Evolutionary conservation across 2,113 vertebrate species (phyloP).

Genomic region (Urocolius indicus): DNA sequence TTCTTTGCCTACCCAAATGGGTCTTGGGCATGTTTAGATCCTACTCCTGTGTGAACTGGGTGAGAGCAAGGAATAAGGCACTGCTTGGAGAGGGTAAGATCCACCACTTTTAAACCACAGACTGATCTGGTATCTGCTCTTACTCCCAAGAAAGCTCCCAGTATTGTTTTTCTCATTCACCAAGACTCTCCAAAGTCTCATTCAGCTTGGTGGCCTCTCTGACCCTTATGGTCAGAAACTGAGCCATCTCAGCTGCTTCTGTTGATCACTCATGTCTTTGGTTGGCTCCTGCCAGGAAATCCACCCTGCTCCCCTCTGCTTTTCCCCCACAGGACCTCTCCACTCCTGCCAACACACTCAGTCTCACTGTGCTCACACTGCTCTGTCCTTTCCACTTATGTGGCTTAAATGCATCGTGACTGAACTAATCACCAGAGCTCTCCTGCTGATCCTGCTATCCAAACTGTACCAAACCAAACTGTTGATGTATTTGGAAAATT

Average conservation of each 20-base stretch:
- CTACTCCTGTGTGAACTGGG: fast-evolving
- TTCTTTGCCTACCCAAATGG: neutral
- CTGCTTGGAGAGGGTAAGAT: fast-evolving
- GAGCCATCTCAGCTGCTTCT: neutral
- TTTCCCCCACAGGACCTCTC: neutral
- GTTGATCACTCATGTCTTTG: neutral
- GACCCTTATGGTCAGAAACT: neutral
- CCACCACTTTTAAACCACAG: neutral
- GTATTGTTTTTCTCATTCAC: neutral
- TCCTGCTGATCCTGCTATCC: neutral
- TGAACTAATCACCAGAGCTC: neutral
- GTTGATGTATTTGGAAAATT: neutral
- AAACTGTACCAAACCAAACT: neutral
- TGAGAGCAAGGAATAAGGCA: neutral
- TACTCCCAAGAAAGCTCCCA: neutral
- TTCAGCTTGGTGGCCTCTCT: neutral
- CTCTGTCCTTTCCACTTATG: neutral
- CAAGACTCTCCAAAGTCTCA: neutral
- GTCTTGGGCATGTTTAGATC: neutral
- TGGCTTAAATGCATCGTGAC: neutral
- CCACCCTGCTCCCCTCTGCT: neutral
- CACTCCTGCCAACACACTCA: fast-evolving
- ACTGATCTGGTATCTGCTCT: neutral
- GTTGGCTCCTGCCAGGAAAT: neutral
- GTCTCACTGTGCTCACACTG: neutral